Evolutionary conservation across 2,113 vertebrate genomes (phyloP).

Genomic region (Bufo bufo): DNA sequence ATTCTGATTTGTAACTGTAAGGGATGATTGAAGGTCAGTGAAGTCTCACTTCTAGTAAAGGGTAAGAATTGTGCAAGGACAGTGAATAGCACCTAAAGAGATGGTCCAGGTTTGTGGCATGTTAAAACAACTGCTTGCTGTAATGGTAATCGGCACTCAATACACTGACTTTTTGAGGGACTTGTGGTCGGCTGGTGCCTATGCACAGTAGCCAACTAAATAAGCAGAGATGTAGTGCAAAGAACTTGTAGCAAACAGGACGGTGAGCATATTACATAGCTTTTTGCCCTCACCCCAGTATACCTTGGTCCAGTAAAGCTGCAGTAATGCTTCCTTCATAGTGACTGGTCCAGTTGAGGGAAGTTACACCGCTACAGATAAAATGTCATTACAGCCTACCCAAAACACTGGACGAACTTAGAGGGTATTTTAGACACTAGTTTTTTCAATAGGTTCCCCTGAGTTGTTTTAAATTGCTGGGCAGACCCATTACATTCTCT

Average conservation of each 20-base stretch:
- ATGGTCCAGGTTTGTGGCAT: neutral
- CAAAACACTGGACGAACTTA: too few species aligned
- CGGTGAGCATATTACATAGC: too few species aligned
- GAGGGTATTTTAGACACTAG: too few species aligned
- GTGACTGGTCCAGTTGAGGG: too few species aligned
- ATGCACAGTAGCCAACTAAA: neutral
- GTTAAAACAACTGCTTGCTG: neutral
- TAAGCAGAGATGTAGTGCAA: neutral
- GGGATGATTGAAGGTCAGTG: neutral
- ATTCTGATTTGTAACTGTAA: slow-evolving; percentile 79
- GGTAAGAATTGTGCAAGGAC: too few species aligned
- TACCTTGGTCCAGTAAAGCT: too few species aligned
- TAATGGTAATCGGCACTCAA: neutral
- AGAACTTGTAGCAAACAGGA: neutral
- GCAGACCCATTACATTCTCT: neutral
- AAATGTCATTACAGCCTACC: too few species aligned
- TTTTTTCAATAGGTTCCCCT: neutral
- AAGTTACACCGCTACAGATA: too few species aligned
- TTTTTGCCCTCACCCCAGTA: too few species aligned
- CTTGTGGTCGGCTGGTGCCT: neutral
- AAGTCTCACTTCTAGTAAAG: neutral
- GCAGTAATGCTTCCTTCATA: too few species aligned
- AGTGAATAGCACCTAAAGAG: neutral
- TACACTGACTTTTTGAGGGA: too few species aligned
- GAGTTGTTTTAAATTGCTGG: neutral